Conservation (phyloP, 2,888 invertebrate species). For the Stegophylla sp. region DNA sequence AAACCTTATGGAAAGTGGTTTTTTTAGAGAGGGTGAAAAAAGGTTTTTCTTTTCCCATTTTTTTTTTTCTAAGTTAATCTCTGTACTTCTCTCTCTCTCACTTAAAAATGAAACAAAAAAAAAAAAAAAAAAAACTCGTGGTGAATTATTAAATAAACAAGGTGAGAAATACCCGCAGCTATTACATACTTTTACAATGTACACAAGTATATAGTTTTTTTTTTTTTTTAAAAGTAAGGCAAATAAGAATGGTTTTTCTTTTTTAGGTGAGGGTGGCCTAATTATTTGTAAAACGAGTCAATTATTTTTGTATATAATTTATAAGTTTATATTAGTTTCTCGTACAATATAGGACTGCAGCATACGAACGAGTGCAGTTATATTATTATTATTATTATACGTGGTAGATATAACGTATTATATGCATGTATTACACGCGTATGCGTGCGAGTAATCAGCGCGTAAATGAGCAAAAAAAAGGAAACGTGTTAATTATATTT, state of each 20-base stretch:
- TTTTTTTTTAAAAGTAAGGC: too few relatives aligned
- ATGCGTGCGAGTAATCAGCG: background rate
- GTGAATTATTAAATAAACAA: constrained; percentile 12
- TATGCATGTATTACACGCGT: too few relatives aligned
- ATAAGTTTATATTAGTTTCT: too few relatives aligned
- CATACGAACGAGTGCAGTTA: background rate
- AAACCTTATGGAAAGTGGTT: constrained; percentile 14
- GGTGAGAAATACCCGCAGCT: background rate
- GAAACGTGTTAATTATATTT: constrained; percentile 18
- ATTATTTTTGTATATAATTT: background rate
- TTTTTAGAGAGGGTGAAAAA: constrained; percentile 30
- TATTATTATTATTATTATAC: background rate
- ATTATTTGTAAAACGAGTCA: background rate
- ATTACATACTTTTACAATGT: background rate
- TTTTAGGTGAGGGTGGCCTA: background rate
- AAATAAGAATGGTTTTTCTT: background rate
- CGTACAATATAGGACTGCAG: too few relatives aligned
- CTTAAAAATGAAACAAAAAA: too few relatives aligned
- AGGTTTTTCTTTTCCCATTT: constrained; percentile 18
- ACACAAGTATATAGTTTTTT: background rate
- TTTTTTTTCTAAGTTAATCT: background rate
- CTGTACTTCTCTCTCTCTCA: background rate
- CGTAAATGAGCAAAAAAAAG: background rate
- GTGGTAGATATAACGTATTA: background rate
- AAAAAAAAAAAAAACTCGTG: background rate